A percentile compares a stretch with the other conserved stretches of the same genome.
These are phyloP conservation scores for Proteles cristata DNA, from an alignment of 2,113 vertebrate genomes.

Conservation along the genomic window DNA sequence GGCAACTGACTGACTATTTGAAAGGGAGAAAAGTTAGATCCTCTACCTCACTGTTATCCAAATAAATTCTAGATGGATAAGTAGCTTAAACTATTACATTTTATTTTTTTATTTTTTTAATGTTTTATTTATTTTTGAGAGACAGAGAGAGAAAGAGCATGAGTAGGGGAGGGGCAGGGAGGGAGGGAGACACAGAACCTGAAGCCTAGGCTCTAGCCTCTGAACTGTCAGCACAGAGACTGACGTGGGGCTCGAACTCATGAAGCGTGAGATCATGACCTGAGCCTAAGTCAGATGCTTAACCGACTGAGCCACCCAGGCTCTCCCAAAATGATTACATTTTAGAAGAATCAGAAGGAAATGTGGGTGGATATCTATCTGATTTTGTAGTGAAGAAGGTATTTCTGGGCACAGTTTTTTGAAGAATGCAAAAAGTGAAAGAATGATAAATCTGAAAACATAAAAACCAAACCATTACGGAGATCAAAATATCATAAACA, in stretches of 20 bases:
- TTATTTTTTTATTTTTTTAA: neutral
- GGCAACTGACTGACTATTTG: neutral
- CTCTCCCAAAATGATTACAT: neutral
- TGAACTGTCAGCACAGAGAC: no score
- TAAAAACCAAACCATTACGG: conserved; percentile 5
- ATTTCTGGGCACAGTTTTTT: neutral
- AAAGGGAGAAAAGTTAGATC: neutral
- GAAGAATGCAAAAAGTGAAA: neutral
- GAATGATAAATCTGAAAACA: conserved; percentile 48
- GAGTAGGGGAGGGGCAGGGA: no score
- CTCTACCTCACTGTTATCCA: neutral
- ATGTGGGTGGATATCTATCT: neutral
- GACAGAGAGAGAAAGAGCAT: no score
- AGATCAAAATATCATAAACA: conserved; percentile 44
- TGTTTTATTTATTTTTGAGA: no score
- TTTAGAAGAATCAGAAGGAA: conserved; percentile 31
- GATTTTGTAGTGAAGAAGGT: neutral
- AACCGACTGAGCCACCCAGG: no score
- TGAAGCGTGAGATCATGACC: no score
- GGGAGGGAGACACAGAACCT: no score
- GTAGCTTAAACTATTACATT: neutral
- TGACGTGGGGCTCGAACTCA: no score
- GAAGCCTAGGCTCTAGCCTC: no score
- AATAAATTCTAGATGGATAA: conserved; percentile 41
- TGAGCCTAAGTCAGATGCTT: no score